phyloP scores from a whole-genome alignment of 2,888 invertebrate species.

The Aplocera efformata region DNA sequence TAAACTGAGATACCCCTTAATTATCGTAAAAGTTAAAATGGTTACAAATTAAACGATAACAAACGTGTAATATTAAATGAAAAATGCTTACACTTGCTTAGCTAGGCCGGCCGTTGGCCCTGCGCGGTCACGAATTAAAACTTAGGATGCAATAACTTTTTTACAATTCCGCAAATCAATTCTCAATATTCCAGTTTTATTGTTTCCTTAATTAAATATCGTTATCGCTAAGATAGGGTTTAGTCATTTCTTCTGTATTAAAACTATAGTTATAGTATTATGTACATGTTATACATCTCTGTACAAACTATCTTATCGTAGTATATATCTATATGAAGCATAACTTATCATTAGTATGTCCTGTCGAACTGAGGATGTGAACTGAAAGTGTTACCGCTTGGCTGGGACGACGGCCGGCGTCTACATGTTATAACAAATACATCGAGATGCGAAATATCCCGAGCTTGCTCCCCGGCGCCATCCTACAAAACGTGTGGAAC shows the following conservation, averaged over 20 bases:
- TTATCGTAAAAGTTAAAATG: constrained; percentile 77
- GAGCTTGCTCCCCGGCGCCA: constrained; percentile 35
- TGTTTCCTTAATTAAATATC: constrained; percentile 70
- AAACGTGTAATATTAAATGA: constrained; percentile 76
- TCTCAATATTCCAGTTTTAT: constrained; percentile 62
- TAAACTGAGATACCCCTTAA: constrained; percentile 77
- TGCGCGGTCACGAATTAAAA: constrained; percentile 60
- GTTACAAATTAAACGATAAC: constrained; percentile 79
- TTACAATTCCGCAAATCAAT: constrained; percentile 71
- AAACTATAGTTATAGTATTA: constrained; percentile 68
- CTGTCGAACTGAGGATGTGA: constrained; percentile 72
- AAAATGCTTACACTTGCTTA: constrained; percentile 78
- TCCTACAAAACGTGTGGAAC: background rate
- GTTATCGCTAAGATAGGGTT: constrained; percentile 74
- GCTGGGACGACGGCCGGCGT: constrained; percentile 63
- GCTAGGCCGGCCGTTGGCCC: constrained; percentile 69
- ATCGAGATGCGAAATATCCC: constrained; percentile 58
- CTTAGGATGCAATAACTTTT: constrained; percentile 67
- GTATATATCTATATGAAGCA: constrained; percentile 68
- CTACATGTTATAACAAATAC: constrained; percentile 79
- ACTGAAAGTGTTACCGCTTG: constrained; percentile 59
- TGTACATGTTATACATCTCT: constrained; percentile 75
- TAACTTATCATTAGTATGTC: constrained; percentile 45
- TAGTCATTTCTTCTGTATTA: constrained; percentile 70
- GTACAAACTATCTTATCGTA: constrained; percentile 71